Evolutionary conservation across 2,113 vertebrate species (phyloP).

Genomic region (Columbina picui): DNA sequence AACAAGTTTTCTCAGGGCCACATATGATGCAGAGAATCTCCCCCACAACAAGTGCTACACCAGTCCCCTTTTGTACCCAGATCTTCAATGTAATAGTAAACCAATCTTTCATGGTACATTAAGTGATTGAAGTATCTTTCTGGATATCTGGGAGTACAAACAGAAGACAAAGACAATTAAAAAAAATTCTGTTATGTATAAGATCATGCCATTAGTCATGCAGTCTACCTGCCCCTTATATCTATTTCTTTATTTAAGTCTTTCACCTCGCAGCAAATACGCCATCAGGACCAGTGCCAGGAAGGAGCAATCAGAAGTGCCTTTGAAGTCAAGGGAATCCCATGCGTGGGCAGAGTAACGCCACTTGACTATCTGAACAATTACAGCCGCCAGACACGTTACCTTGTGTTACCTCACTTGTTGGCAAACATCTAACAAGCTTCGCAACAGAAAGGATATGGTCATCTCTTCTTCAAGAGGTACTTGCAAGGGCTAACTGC

Average conservation of each 20-base stretch:
- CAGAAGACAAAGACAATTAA: background rate
- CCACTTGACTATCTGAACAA: background rate
- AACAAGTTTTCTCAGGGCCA: background rate
- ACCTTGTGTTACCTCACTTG: background rate
- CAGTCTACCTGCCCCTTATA: background rate
- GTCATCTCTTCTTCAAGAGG: background rate
- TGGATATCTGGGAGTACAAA: background rate
- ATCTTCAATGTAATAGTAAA: background rate
- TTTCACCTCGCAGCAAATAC: background rate
- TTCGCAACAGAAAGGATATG: background rate
- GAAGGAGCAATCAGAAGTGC: background rate
- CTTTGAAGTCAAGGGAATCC: background rate
- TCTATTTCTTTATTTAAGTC: background rate
- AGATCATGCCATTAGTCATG: background rate
- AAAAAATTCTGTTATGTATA: background rate
- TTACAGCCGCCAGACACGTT: background rate
- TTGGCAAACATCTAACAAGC: background rate
- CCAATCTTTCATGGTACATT: background rate
- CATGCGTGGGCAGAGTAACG: background rate
- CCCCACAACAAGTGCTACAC: fast-evolving
- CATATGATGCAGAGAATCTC: background rate
- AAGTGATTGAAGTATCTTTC: background rate
- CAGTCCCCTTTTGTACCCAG: background rate
- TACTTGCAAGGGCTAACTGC: background rate
- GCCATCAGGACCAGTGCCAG: background rate